Evolutionary conservation across 1,140 invertebrate genomes (phyloP).

Genomic region (Macrobrachium rosenbergii): DNA sequence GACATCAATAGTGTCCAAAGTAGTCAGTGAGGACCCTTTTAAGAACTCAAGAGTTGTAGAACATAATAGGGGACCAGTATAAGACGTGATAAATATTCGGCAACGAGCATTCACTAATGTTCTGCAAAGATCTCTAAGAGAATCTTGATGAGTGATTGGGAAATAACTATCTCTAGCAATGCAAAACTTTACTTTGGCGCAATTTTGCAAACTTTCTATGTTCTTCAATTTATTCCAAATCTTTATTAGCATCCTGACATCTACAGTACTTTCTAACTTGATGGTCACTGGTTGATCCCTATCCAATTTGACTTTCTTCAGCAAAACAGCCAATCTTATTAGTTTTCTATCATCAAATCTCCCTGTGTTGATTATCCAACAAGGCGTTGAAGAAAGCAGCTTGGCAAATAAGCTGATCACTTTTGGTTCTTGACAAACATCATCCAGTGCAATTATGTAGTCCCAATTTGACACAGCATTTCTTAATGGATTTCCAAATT

Average conservation of each 20-base stretch:
- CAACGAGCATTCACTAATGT: not conserved
- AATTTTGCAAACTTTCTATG: not conserved
- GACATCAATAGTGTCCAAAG: conserved; percentile 7
- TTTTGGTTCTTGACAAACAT: not conserved
- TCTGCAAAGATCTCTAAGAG: not conserved
- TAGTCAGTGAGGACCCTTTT: conserved; percentile 12
- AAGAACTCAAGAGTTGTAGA: conserved; percentile 9
- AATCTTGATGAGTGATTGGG: not conserved
- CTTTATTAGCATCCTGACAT: not conserved
- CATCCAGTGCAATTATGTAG: conserved; percentile 14
- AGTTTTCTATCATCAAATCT: not conserved
- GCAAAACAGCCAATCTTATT: conserved; percentile 6
- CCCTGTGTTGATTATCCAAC: conserved; percentile 10
- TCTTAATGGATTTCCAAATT: not conserved
- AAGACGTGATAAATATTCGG: conserved; percentile 19
- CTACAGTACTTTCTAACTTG: conserved; percentile 17
- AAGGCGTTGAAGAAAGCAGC: conserved; percentile 3
- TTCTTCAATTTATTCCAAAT: conserved; percentile 32
- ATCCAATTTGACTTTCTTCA: conserved; percentile 11
- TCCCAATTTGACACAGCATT: not conserved
- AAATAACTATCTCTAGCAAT: not conserved
- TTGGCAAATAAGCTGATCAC: conserved; percentile 1
- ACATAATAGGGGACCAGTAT: conserved; percentile 29
- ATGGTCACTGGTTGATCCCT: conserved; percentile 9
- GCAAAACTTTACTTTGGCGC: not conserved